Evolutionary conservation across 2,888 invertebrate species (phyloP), one percentile per base, ranked within the genome.

Genomic region (Hymenopus coronatus): DNA sequence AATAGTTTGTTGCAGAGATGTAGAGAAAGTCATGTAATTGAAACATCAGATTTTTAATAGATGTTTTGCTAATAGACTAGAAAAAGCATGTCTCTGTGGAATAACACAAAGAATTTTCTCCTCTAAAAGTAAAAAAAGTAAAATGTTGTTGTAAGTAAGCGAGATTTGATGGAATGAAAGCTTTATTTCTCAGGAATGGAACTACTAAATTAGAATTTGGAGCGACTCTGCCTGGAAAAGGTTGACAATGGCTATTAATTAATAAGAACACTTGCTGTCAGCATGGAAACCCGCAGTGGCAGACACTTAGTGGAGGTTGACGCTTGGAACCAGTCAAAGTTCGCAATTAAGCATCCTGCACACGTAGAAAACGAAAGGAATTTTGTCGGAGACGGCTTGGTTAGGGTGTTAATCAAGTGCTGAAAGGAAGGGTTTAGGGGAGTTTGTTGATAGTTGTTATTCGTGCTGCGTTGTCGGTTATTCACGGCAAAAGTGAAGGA

Each of bases 391-490:
- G 30, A 70, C 25, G 81, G 81, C 81, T 81, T 70, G 54, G 86
- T 54, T 30, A 28, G 86, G 86, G 86, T 86, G 86, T 86, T 86
- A 27, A 86, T 86, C 40, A 46, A n/a, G 85, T 85, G 54, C 46
- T 15, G 46, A n/a, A 85, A 27, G 54, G 46, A 54, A 46, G 85
- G 27, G 85, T 40, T 27, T 46, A 28, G 85, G 54, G 85, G 46
- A 28, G 86, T 81, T 54, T 86, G 86, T 86, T 86, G 70, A 81
- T 86, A 81, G 54, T 81, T 86, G 86, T 86, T 86, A 86, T 86
- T 86, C 86, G 70, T 81, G 27, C 81, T 28, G 54, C 86, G 86
- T 86, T 70, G 54, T 70, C 28, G 28, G 70, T 70, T 70, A 70
- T 70, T 70, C 54, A 70, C 54, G 54, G 54, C 54, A 70, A 70